Evolutionary conservation across 2,113 vertebrate species (phyloP), one percentile per base, ranked within the genome.

Genomic region (Petrocephalus microphthalmus): DNA sequence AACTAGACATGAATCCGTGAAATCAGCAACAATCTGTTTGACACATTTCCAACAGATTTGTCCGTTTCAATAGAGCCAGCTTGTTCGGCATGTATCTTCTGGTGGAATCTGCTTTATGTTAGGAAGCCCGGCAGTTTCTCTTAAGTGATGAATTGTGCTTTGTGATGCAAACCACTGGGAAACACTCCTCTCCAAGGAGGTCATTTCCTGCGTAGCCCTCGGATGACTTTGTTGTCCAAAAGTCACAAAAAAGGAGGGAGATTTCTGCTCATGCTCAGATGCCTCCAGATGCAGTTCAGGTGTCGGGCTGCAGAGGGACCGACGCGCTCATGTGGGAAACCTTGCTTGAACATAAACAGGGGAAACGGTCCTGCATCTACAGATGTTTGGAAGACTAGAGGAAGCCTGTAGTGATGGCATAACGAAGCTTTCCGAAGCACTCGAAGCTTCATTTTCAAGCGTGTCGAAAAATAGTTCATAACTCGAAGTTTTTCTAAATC

Each of bases 141-240:
- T 87, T 87, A 45, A 49, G 57, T 71, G 60, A 71, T 87, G 54
- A 87, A 87, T 87, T 87, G 47, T 13, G 22, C 57, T 49, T 8
- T 87, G 60, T 87, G 52, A 87, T 29, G 47, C 71, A 53, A 52
- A 88, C 51, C 71, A 54, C 87, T 20, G 51, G 29, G 49, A 88
- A 78, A 19, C 29, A 20, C 64, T 52, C 47, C 15, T 15, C 19
- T 8, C 19, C 51, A 19, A 37, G 87, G 67, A 54, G 87, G 87
- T 81, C 67, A 54, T 78, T 88, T 88, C 87, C 87, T 88, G 87
- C 33, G 67, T 74, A n/a, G 67, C 29, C 71, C 67, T 74, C 51
- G 5, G 87, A 78, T 78, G 87, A 78, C 3, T 88, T 88, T 20
- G 33, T 81, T 20, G 33, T 22, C 56, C 56, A 86, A 42, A 20